Evolutionary conservation across 2,797 vertebrate genomes (phyloP), one percentile per base, ranked within the genome.

Genomic region (Darevskia mixta): DNA sequence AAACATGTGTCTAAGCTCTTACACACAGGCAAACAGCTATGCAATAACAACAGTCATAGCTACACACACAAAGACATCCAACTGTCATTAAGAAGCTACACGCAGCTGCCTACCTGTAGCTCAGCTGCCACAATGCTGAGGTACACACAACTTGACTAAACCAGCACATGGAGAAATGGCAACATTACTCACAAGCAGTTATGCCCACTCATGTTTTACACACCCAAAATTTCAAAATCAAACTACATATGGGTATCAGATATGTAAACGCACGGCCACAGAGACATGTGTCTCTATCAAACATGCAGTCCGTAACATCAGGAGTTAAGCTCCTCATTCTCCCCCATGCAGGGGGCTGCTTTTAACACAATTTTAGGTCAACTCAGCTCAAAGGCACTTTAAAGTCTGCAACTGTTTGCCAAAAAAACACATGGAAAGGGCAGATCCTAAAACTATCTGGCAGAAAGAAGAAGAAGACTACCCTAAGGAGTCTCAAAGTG

Each of bases 361-460:
- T 6, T 20, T 20, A 23, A 61, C 20, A 23, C 6, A 61, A 61
- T 6, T 11, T 79, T 32, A 35, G 25, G 45, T 64, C 10, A 58
- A 81, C 18, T 80, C 27, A 43, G 20, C 10, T 72, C 69, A 55
- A 75, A 27, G 80, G 38, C 64, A 55, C n/a, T 45, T 78, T 69
- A 29, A 79, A 86, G 45, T 29, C 43, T 23, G 8, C 25, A 79
- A 55, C 13, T 38, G 29, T 71, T 86, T 76, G 64, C 77, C 79
- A 71, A 49, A 38, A 61, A 49, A 18, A 5, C 38, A 32, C 25
- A 79, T 10, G n/a, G n/a, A 13, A 69, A 55, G 32, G 23, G 45
- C 66, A 86, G 76, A 55, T 71, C 32, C 77, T 86, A 69, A 79
- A 79, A 23, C 32, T 86, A 79, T 86, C 32, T 45, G 73, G 77